Conservation (phyloP, 1,140 invertebrate species). For the Spodoptera litura region DNA sequence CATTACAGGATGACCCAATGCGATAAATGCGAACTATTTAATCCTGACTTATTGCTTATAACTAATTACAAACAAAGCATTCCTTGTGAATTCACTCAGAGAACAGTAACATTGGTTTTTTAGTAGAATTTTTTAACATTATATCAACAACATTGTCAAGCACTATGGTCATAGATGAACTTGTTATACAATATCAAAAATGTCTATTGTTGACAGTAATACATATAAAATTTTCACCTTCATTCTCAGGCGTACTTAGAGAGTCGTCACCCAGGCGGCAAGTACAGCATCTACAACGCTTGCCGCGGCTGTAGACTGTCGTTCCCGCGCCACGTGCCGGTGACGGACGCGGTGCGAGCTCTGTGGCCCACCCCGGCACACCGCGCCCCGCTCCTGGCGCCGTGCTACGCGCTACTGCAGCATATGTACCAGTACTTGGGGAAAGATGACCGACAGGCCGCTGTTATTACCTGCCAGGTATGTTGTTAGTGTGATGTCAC, state of each 20-base stretch:
- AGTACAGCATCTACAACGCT: slow-evolving; percentile 87
- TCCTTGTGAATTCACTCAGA: no score
- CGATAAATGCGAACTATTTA: no score
- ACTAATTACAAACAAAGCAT: no score
- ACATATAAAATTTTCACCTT: neutral
- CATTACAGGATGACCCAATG: no score
- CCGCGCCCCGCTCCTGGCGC: slow-evolving; percentile 91
- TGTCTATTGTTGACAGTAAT: neutral
- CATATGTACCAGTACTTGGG: slow-evolving; percentile 95
- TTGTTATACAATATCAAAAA: no score
- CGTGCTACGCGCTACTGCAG: slow-evolving; percentile 93
- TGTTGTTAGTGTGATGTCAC: slow-evolving; percentile 59
- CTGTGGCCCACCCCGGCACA: slow-evolving; percentile 76
- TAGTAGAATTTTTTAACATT: no score
- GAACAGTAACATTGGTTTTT: no score
- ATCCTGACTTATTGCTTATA: no score
- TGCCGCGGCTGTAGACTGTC: slow-evolving; percentile 87
- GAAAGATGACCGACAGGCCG: slow-evolving; percentile 92
- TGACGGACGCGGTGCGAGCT: slow-evolving; percentile 86
- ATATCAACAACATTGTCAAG: no score
- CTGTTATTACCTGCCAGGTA: slow-evolving; percentile 95
- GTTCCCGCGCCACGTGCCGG: slow-evolving; percentile 83
- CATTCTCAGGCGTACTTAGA: slow-evolving; percentile 88
- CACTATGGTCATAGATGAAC: no score
- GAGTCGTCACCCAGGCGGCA: slow-evolving; percentile 90